Percentiles rank a stretch among this genome's conserved stretches.
These are phyloP conservation scores for Momotus momota DNA, from an alignment of 2,797 vertebrate species.

Conservation along the genomic window DNA sequence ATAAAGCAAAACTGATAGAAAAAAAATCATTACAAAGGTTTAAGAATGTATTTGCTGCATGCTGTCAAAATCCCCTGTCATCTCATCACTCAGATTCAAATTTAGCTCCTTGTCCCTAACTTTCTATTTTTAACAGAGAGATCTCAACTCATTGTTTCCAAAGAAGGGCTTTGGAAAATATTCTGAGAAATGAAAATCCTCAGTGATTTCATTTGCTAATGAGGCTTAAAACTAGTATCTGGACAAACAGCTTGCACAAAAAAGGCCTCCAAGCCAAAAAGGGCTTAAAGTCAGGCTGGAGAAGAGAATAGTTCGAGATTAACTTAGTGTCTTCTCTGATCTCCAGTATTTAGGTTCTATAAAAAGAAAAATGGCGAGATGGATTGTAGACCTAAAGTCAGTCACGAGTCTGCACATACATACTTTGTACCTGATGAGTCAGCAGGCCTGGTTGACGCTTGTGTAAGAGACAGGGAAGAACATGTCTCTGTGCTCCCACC, in stretches of 20 bases:
- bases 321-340: background rate
- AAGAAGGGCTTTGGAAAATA: constrained; percentile 33
- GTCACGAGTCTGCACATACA: background rate
- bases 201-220: constrained; percentile 31
- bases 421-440: background rate
- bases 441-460: background rate
- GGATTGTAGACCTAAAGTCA: background rate
- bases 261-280: background rate
- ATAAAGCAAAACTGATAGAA: background rate
- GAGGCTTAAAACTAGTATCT: constrained; percentile 41
- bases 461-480: background rate
- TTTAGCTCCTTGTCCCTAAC: background rate
- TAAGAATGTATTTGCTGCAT: background rate
- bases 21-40: background rate
- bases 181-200: constrained; percentile 18
- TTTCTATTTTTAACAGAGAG: constrained; percentile 26
- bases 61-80: accelerated
- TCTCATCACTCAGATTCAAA: background rate
- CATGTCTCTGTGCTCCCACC: background rate
- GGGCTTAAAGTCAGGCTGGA: background rate
- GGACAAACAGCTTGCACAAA: background rate
- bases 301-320: background rate
- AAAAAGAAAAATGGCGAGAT: background rate
- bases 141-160: constrained; percentile 30
- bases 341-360: background rate